These are phyloP conservation scores for Macrocentrus cingulum DNA, from an alignment of 1,140 invertebrate genomes.

Conservation along the genomic window DNA sequence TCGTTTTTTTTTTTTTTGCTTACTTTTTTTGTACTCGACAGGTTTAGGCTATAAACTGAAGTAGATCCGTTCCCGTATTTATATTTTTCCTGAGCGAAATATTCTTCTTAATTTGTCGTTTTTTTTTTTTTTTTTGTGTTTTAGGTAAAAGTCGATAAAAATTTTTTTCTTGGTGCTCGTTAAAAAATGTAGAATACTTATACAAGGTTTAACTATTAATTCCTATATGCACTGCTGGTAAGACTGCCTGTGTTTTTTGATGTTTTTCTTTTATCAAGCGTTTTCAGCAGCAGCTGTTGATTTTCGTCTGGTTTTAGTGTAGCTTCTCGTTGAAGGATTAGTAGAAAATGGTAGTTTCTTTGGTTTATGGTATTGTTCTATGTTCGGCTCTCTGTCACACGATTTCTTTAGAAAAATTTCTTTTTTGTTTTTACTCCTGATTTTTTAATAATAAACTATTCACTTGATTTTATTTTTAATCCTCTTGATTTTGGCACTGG, in stretches of 20 bases:
- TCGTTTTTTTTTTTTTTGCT: slow-evolving; percentile 15
- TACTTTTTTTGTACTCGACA: slow-evolving; percentile 55
- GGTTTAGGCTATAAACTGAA: slow-evolving; percentile 60
- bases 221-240: slow-evolving; percentile 18
- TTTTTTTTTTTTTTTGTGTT: slow-evolving; percentile 19
- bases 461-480: slow-evolving; percentile 29
- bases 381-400: slow-evolving; percentile 20
- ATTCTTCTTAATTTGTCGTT: slow-evolving; percentile 24
- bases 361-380: slow-evolving; percentile 52
- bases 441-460: slow-evolving; percentile 28
- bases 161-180: slow-evolving; percentile 23
- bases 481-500: slow-evolving; percentile 56
- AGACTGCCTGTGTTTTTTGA: slow-evolving; percentile 3
- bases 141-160: slow-evolving; percentile 29
- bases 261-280: slow-evolving; percentile 21
- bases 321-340: slow-evolving; percentile 44
- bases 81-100: slow-evolving; percentile 21
- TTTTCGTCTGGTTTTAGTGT: slow-evolving; percentile 30
- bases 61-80: slow-evolving; percentile 50
- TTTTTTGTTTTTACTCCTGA: slow-evolving; percentile 28
- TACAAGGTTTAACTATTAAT: slow-evolving; percentile 29
- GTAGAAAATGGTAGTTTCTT: slow-evolving; percentile 60
- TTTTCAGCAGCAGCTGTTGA: slow-evolving; percentile 7
- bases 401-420: too few relatives aligned
- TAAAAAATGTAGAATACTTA: slow-evolving; percentile 31